Base-by-base conservation (phyloP, 1,140 invertebrate species). In the Hyles vespertilio region DNA sequence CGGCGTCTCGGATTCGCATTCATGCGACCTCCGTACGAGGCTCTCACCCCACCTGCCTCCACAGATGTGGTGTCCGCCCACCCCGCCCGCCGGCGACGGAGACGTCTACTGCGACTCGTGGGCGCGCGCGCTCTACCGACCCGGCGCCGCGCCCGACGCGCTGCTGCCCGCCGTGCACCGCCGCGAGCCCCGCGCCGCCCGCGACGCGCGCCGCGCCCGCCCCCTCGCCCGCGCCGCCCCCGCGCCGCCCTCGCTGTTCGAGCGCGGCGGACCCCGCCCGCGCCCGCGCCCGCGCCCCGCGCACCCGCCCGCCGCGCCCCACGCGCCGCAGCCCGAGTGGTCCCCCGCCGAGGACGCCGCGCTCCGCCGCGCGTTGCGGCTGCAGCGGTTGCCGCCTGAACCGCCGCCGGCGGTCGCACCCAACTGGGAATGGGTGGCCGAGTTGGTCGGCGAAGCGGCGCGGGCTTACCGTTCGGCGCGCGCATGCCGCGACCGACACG, bases 371-470 rank as follows among this genome's bases (percentile, higher is more conserved):
- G 94, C 96, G 1, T 92, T 99, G 5, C 92, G 93, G 44, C 91
- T 96, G 56, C 95, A 97, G 89, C 75, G 77, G 9, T 61, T 78
- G 64, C 72, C 77, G n/a, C 46, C 73, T 58, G 75, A 79, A 12
- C 64, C 72, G 69, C 69, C 66, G 52, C 60, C 66, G 58, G 94
- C 96, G 40, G 96, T 97, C 69, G 95, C 94, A 5, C 94, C 96
- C 3, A 99, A 99, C 89, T 99, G 97, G 97, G 98, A 99, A 81
- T 91, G 98, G 62, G 95, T 97, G 0, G 93, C 96, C n/a, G 97
- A 99, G 74, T 92, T 96, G 67, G 96, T 99, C 0, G 98, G 96
- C 80, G 92, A 94, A 53, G 95, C 95, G 4, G 92, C 96, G 1
- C 96, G 97, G 69, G 95, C 97, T 70, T 98, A 97, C 80, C 93